Evolutionary conservation across 2,888 invertebrate species (phyloP).

Genomic region (Ornithoptera priamus): DNA sequence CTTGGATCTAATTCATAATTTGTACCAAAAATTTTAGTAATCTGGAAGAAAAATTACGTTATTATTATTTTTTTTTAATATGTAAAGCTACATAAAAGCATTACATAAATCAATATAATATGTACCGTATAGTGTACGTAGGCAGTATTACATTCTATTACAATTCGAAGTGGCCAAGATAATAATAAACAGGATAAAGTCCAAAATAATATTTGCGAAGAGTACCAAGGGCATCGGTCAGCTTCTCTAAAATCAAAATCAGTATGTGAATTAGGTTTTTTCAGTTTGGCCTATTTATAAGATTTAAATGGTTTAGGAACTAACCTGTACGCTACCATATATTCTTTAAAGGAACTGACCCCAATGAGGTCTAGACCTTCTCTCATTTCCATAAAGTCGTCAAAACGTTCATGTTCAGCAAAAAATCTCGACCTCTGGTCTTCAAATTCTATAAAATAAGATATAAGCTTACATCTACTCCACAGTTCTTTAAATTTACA

Average conservation of each 20-base stretch:
- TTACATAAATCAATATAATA: neutral
- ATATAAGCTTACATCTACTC: too few relatives aligned
- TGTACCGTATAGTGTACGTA: conserved; percentile 89
- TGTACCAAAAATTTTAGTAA: conserved; percentile 89
- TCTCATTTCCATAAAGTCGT: conserved; percentile 92
- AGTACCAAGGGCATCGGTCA: conserved; percentile 82
- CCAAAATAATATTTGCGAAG: conserved; percentile 87
- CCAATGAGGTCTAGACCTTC: conserved; percentile 88
- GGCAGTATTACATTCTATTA: conserved; percentile 90
- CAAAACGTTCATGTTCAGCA: conserved; percentile 88
- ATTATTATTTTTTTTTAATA: neutral
- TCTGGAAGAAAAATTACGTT: conserved; percentile 58
- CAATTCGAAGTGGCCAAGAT: conserved; percentile 90
- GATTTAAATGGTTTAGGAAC: conserved; percentile 7
- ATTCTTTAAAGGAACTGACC: conserved; percentile 79
- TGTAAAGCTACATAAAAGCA: neutral
- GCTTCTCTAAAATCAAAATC: conserved; percentile 59
- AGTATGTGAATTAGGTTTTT: neutral
- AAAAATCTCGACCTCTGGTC: conserved; percentile 89
- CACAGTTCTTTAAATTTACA: too few relatives aligned
- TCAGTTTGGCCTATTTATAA: neutral
- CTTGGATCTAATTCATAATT: conserved; percentile 82
- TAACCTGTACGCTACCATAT: conserved; percentile 78
- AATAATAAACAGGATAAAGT: conserved; percentile 84
- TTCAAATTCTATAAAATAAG: conserved; percentile 82